These are phyloP conservation scores for Chrysolina oricalcia DNA, from an alignment of 2,888 invertebrate genomes.

Conservation along the genomic window DNA sequence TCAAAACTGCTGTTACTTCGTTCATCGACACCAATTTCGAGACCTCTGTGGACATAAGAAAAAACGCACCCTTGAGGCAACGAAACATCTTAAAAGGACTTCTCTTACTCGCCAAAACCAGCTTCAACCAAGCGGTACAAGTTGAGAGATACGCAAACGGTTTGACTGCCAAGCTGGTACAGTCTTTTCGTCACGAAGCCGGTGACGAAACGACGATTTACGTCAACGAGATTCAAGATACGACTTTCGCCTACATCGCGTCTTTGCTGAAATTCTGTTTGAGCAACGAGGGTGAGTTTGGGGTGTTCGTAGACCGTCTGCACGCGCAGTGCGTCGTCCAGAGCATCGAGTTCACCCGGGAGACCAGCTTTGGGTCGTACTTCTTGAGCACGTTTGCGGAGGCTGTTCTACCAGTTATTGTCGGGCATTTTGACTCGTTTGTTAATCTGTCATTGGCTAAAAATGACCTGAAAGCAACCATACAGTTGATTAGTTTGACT, in stretches of 20 bases:
- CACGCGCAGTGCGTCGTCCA: slow-evolving; percentile 54
- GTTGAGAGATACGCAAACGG: slow-evolving; percentile 39
- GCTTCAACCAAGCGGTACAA: slow-evolving; percentile 35
- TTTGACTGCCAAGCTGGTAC: slow-evolving; percentile 49
- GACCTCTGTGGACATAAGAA: slow-evolving; percentile 56
- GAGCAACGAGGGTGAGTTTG: slow-evolving; percentile 53
- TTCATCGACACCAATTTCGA: slow-evolving; percentile 20
- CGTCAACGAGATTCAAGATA: slow-evolving; percentile 55
- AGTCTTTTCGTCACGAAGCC: slow-evolving; percentile 43
- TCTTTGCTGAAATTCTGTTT: slow-evolving; percentile 60
- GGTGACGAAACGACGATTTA: slow-evolving; percentile 49
- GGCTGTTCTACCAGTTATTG: slow-evolving; percentile 56
- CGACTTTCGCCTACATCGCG: slow-evolving; percentile 51
- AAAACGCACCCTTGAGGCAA: slow-evolving; percentile 57
- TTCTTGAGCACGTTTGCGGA: slow-evolving; percentile 62
- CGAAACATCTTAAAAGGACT: slow-evolving; percentile 62
- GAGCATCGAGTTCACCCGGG: slow-evolving; percentile 55
- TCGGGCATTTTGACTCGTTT: slow-evolving; percentile 60
- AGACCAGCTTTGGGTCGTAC: slow-evolving; percentile 60
- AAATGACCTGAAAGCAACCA: slow-evolving; percentile 36
- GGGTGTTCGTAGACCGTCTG: slow-evolving; percentile 55
- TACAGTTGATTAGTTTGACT: slow-evolving; percentile 48
- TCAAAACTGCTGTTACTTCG: background rate
- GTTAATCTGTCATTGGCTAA: slow-evolving; percentile 42
- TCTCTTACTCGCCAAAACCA: slow-evolving; percentile 51